A percentile compares a stretch with the other conserved stretches of the same genome.
Conservation (phyloP, 2,113 vertebrate genomes). For the Jacana jacana region DNA sequence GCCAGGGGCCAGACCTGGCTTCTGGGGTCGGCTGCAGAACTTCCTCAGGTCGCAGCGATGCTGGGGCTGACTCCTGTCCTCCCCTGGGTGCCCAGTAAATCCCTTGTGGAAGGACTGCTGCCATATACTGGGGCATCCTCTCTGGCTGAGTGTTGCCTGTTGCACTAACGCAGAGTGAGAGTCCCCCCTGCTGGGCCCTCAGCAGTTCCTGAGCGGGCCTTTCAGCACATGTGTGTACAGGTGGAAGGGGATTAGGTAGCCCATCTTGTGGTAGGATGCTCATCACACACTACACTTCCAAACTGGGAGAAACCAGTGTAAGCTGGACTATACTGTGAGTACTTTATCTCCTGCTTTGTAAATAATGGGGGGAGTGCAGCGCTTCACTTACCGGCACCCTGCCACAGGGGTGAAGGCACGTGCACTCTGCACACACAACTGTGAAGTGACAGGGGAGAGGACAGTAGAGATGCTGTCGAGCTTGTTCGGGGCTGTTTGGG, state of each 20-base stretch:
- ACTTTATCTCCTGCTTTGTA: neutral
- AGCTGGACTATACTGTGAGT: conserved; percentile 13
- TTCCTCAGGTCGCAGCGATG: neutral
- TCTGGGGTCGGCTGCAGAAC: neutral
- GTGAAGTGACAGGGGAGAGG: neutral
- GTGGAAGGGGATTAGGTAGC: neutral
- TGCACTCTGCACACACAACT: neutral
- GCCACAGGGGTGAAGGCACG: neutral
- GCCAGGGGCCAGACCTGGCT: neutral
- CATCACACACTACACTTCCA: neutral
- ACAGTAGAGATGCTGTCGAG: neutral
- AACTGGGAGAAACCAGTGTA: neutral
- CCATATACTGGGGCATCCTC: neutral
- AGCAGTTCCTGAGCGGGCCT: neutral
- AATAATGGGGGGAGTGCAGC: fast-evolving
- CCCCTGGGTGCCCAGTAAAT: neutral
- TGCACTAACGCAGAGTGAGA: neutral
- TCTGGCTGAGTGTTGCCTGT: neutral
- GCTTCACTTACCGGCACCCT: neutral
- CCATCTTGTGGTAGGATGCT: neutral
- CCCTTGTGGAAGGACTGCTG: neutral
- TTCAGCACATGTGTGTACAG: neutral
- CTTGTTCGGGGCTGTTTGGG: neutral
- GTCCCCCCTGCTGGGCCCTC: neutral
- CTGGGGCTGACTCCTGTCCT: neutral